These are phyloP conservation scores for Anarhynchus alexandrinus DNA, from an alignment of 2,113 vertebrate species.

Conservation along the genomic window DNA sequence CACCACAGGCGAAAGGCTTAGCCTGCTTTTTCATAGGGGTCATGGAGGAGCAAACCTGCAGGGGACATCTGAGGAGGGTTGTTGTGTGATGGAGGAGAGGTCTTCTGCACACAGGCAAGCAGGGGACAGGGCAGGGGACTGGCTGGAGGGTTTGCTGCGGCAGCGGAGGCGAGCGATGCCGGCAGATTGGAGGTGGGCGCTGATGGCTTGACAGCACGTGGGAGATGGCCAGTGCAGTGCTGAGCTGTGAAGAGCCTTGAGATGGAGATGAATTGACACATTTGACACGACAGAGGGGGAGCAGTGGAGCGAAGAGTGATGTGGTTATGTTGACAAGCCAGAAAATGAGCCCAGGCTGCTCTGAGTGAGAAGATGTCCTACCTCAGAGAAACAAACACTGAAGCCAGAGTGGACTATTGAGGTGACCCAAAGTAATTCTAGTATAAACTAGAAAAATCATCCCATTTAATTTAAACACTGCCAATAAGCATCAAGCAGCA, in stretches of 20 bases:
- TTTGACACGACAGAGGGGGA: background rate
- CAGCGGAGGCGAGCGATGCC: background rate
- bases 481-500: background rate
- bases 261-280: accelerated
- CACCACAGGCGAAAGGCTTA: accelerated
- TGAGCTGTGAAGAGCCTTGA: background rate
- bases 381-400: background rate
- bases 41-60: background rate
- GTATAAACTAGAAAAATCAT: background rate
- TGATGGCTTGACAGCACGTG: background rate
- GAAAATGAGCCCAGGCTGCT: background rate
- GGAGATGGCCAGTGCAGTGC: background rate
- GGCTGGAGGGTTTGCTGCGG: background rate
- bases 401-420: background rate
- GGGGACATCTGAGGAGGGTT: background rate
- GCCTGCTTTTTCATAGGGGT: background rate
- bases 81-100: background rate
- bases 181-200: background rate
- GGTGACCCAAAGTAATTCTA: background rate
- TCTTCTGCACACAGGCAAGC: background rate
- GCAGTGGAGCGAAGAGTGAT: background rate
- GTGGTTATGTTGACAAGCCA: background rate
- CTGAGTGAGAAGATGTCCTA: background rate
- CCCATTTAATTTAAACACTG: background rate
- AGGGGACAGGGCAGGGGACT: background rate